phyloP scores from a whole-genome alignment of 2,797 vertebrate genomes.

The Liasis olivaceus region DNA sequence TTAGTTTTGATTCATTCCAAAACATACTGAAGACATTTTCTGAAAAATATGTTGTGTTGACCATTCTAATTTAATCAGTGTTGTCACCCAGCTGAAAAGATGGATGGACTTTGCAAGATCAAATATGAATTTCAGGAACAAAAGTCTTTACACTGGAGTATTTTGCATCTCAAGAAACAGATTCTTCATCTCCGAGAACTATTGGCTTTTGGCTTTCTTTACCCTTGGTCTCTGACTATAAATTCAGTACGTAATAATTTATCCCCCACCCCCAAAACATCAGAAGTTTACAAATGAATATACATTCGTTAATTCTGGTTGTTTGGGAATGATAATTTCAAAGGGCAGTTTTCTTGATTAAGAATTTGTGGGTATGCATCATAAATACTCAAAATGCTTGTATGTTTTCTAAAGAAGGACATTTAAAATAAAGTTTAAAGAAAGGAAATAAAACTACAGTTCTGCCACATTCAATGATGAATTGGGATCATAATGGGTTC shows the following conservation, averaged over 20 bases:
- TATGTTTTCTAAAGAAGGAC: background rate
- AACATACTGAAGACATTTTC: slow-evolving; percentile 4
- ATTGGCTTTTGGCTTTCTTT: slow-evolving; percentile 55
- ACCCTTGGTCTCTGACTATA: too few species aligned
- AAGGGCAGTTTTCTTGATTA: slow-evolving; percentile 47
- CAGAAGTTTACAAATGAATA: slow-evolving; percentile 30
- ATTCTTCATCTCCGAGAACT: slow-evolving; percentile 53
- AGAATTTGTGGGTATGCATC: slow-evolving; percentile 21
- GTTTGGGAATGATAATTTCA: slow-evolving; percentile 45
- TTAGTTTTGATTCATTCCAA: background rate
- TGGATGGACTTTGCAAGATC: slow-evolving; percentile 15
- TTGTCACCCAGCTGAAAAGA: slow-evolving; percentile 40
- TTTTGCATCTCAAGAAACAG: slow-evolving; percentile 50
- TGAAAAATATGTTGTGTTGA: slow-evolving; percentile 3
- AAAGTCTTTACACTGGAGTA: slow-evolving; percentile 54
- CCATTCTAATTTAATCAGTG: slow-evolving; percentile 40
- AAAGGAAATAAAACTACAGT: background rate
- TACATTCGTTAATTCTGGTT: slow-evolving; percentile 51
- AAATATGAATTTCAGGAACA: background rate
- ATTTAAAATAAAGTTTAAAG: background rate
- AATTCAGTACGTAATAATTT: too few species aligned
- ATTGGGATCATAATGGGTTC: background rate
- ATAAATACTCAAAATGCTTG: background rate
- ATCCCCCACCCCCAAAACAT: too few species aligned
- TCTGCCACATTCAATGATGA: background rate